phyloP scores from a whole-genome alignment of 2,113 vertebrate genomes.

The Corvus cornix region DNA sequence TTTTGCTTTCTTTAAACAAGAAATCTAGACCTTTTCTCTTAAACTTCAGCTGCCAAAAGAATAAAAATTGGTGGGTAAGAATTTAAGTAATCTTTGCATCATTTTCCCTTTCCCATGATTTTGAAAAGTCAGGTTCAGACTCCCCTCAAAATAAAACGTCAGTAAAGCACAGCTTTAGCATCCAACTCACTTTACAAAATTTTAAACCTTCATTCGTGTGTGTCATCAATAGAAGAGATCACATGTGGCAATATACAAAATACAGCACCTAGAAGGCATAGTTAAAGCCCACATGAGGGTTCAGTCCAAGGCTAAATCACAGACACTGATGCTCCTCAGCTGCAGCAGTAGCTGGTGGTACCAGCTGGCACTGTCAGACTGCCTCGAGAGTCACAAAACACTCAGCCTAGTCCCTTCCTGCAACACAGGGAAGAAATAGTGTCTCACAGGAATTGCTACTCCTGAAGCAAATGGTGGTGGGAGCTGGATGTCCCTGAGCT shows the following conservation, averaged over 20 bases:
- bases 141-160: background rate
- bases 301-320: background rate
- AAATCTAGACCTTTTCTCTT: background rate
- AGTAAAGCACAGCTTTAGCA: background rate
- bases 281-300: background rate
- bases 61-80: background rate
- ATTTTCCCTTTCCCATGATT: background rate
- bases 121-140: background rate
- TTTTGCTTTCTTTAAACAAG: background rate
- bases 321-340: background rate
- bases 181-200: background rate
- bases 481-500: background rate
- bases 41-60: background rate
- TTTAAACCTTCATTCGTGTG: rapidly evolving
- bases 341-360: background rate
- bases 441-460: background rate
- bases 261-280: background rate
- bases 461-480: background rate
- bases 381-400: background rate
- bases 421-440: background rate
- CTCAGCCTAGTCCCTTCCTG: background rate
- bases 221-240: background rate
- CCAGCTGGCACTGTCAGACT: background rate
- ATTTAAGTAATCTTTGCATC: background rate
- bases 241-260: rapidly evolving